Conservation (phyloP, 2,888 invertebrate species). For the Eupithecia subumbrata region DNA sequence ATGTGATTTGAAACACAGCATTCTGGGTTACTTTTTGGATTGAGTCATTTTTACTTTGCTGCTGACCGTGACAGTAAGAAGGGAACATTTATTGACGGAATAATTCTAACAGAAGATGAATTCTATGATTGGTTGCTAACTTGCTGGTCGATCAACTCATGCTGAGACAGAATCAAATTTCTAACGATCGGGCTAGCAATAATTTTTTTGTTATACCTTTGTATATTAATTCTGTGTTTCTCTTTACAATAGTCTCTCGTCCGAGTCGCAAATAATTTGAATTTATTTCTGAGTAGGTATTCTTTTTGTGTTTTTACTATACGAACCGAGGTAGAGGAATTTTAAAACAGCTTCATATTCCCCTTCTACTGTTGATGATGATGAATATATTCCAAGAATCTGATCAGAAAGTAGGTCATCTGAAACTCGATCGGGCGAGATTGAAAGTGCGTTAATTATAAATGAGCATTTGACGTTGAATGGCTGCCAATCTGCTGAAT, state of each 20-base stretch:
- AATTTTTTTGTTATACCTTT: too few species aligned
- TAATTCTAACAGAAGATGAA: too few species aligned
- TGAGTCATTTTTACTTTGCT: neutral
- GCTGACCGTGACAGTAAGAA: too few species aligned
- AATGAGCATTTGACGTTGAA: slow-evolving; percentile 60
- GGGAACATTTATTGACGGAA: too few species aligned
- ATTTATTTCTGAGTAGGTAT: neutral
- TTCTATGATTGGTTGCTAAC: too few species aligned
- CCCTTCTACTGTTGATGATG: neutral
- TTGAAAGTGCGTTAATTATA: slow-evolving; percentile 49
- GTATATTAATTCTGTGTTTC: too few species aligned
- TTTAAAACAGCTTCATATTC: neutral
- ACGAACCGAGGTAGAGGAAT: neutral
- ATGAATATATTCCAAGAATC: slow-evolving; percentile 13
- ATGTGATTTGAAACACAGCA: slow-evolving; percentile 8
- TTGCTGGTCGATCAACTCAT: too few species aligned
- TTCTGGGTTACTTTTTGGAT: neutral
- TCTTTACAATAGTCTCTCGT: too few species aligned
- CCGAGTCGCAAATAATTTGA: neutral
- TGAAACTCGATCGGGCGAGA: slow-evolving; percentile 30
- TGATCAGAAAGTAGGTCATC: slow-evolving; percentile 23
- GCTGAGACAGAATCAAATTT: too few species aligned
- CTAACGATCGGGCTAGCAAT: too few species aligned
- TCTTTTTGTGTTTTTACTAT: neutral
- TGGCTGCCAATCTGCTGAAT: slow-evolving; percentile 57